Conservation (phyloP, 2,888 invertebrate species). For the Drosophila mercatorum region DNA sequence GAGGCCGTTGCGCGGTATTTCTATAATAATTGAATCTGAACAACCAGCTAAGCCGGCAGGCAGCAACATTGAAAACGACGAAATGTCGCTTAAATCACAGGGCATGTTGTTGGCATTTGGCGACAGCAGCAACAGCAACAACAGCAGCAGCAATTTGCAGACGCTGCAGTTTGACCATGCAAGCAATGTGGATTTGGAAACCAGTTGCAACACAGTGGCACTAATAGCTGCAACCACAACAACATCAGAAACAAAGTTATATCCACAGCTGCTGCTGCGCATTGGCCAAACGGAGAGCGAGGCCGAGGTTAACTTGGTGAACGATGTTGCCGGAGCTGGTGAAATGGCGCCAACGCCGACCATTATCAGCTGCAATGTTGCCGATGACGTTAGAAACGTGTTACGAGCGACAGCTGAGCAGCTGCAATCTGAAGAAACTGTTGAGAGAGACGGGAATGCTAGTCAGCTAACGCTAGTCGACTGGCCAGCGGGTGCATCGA, state of each 20-base stretch:
- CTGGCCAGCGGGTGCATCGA: slow-evolving; percentile 81
- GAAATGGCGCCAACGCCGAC: slow-evolving; percentile 38
- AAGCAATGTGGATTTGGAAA: slow-evolving; percentile 66
- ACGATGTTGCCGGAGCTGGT: slow-evolving; percentile 10
- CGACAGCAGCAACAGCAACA: slow-evolving; percentile 34
- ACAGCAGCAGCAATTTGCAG: slow-evolving; percentile 39
- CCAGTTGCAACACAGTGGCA: slow-evolving; percentile 57
- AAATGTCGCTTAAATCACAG: slow-evolving; percentile 66
- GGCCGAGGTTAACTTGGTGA: slow-evolving; percentile 38
- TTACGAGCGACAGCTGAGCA: slow-evolving; percentile 33
- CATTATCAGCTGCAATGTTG: slow-evolving; percentile 69
- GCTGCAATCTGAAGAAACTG: neutral
- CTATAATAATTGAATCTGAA: slow-evolving; percentile 73
- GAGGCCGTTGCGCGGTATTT: slow-evolving; percentile 72
- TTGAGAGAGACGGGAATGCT: slow-evolving; percentile 49
- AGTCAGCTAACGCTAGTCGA: slow-evolving; percentile 74
- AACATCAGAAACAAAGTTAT: slow-evolving; percentile 48
- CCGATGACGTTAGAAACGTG: slow-evolving; percentile 53
- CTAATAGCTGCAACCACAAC: slow-evolving; percentile 1
- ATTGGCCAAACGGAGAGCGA: slow-evolving; percentile 61
- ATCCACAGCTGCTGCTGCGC: slow-evolving; percentile 68
- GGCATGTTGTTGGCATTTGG: slow-evolving; percentile 58
- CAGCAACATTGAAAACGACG: slow-evolving; percentile 50
- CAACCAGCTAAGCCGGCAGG: neutral
- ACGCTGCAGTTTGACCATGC: slow-evolving; percentile 52